Percentiles rank a stretch among this genome's conserved stretches.
These are phyloP conservation scores for Rosalia funebris DNA, from an alignment of 2,888 invertebrate genomes.

Conservation along the genomic window DNA sequence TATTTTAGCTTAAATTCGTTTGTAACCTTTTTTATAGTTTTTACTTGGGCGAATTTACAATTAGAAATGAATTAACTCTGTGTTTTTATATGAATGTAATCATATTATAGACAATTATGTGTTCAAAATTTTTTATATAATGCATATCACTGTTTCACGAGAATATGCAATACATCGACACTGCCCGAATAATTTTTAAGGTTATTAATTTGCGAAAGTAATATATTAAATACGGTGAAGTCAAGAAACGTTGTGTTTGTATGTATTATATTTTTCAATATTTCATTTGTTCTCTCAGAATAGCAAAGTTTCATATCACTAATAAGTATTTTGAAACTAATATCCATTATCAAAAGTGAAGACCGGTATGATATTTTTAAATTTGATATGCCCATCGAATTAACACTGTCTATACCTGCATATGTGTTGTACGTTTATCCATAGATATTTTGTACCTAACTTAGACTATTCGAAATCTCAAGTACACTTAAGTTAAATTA, in stretches of 20 bases:
- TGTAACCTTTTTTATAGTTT: slow-evolving; percentile 20
- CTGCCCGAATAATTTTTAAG: slow-evolving; percentile 34
- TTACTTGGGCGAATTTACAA: slow-evolving; percentile 16
- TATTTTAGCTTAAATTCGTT: slow-evolving; percentile 7
- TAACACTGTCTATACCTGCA: no score
- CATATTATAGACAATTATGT: slow-evolving; percentile 22
- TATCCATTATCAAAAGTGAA: slow-evolving; percentile 2
- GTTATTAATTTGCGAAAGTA: no score
- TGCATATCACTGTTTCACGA: slow-evolving; percentile 32
- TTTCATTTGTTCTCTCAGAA: slow-evolving; percentile 7
- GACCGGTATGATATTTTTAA: no score
- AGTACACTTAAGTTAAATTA: no score
- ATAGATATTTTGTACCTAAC: no score
- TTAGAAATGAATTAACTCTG: not conserved
- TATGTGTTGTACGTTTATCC: no score
- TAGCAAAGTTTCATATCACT: slow-evolving; percentile 17
- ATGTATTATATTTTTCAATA: not conserved
- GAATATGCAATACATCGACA: slow-evolving; percentile 35
- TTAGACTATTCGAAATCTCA: no score
- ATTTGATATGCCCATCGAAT: no score
- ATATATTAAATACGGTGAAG: no score
- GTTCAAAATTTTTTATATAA: slow-evolving; percentile 32
- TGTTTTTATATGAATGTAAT: slow-evolving; percentile 17
- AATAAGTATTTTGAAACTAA: not conserved
- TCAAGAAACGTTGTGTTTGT: slow-evolving; percentile 7